Percentiles rank a stretch among this genome's conserved stretches.
Conservation (phyloP, 2,113 vertebrate species). For the Archilochus colubris region DNA sequence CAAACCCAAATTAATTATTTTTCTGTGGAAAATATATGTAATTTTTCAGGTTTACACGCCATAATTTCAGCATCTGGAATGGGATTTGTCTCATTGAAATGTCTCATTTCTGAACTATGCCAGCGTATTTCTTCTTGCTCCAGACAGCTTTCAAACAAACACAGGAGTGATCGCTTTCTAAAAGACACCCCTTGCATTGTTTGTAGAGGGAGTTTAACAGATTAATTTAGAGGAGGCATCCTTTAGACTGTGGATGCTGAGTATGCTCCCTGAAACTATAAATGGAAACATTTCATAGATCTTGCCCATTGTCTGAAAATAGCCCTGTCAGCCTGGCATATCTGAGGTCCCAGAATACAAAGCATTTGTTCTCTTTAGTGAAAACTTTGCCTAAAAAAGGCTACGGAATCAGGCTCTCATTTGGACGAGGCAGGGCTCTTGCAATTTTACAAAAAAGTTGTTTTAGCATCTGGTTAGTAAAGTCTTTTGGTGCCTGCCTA, state of each 20-base stretch:
- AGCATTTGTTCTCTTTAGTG: constrained; percentile 32
- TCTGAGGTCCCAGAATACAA: constrained; percentile 31
- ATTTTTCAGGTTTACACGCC: not conserved
- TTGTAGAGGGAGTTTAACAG: not conserved
- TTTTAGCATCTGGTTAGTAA: not conserved
- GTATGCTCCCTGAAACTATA: constrained; percentile 28
- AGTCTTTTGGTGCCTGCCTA: not conserved
- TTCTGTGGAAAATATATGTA: not conserved
- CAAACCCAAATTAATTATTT: not conserved
- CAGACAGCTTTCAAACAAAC: not conserved
- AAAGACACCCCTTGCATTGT: not conserved
- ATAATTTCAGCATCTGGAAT: not conserved
- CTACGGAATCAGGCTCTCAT: not conserved
- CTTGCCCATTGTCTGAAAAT: constrained; percentile 51
- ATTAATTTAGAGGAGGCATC: not conserved
- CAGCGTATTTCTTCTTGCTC: not conserved
- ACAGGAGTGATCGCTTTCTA: not conserved
- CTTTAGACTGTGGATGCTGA: constrained; percentile 12
- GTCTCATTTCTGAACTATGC: not conserved
- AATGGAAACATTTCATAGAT: constrained; percentile 56
- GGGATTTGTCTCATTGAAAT: not conserved
- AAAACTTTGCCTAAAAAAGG: constrained; percentile 62
- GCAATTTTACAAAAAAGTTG: not conserved
- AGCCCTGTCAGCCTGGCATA: constrained; percentile 36
- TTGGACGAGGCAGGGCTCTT: not conserved